Evolutionary conservation across 64 coral and sea anemone genomes (phyloP), one percentile per base, ranked within the genome.

Genomic region (Actinia equina): DNA sequence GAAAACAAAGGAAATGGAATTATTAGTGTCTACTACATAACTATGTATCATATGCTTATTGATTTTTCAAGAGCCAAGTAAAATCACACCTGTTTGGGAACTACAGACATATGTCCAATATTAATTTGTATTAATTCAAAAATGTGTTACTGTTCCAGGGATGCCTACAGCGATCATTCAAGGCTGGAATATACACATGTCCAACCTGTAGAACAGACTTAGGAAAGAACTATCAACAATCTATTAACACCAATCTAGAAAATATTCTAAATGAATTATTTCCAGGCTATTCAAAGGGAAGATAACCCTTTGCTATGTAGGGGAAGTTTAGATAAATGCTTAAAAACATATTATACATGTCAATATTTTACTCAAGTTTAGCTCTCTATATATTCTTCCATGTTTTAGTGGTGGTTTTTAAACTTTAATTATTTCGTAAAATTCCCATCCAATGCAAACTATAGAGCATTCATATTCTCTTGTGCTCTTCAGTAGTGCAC

Each of bases 241-340:
- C 43, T 44, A 84, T 96, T 2, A 96, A 96, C 79, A 87, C 84
- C 37, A 71, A 84, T 52, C 89, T 96, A 58, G 88, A 90, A 79
- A 78, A 77, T n/a, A 87, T 93, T 20, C 94, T 96, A 11, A 93
- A 93, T 76, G 67, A 93, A 71, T 84, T 96, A 17, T 96, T 96
- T 59, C 94, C 94, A 42, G 94, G 94, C 7, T 96, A 96, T 81
- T 92, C 91, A 23, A 93, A 96, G 64, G 94, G 94, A 46, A 88
- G 94, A 84, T 96, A 77, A 88, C 26, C 27, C 69, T 26, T 14
- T 74, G 0, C 25, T 41, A 0, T 74, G 4, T 74, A 30, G 25
- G 26, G 69, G 42, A 74, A 26, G 19, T n/a, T 74, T 30, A 30
- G 10, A 42, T 41, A 74, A 65, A n/a, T 9, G 1, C 26, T 13